A percentile compares a stretch with the other conserved stretches of the same genome.
Conservation (phyloP, 2,113 vertebrate genomes). For the Tragulus kanchil region DNA sequence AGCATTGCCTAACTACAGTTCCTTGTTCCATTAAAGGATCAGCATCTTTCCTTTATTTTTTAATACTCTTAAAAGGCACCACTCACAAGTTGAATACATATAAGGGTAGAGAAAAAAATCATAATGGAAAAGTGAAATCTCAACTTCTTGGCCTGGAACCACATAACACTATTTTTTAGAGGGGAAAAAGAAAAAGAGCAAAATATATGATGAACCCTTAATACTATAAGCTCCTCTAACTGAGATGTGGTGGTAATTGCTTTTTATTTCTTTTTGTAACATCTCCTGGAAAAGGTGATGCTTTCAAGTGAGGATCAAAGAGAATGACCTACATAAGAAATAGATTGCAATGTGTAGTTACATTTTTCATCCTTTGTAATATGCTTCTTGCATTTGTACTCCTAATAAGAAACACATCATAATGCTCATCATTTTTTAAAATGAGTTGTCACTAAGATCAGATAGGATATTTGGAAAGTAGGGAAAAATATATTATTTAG, state of each 20-base stretch:
- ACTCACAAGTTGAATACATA: background rate
- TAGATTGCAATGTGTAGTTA: constrained; percentile 63
- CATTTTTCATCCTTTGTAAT: constrained; percentile 79
- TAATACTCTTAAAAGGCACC: constrained; percentile 15
- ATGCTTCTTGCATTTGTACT: constrained; percentile 52
- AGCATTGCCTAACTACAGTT: background rate
- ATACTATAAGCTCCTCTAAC: constrained; percentile 70
- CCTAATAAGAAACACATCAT: constrained; percentile 66
- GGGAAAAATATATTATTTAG: constrained; percentile 29
- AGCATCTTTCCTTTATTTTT: constrained; percentile 60
- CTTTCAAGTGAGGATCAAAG: constrained; percentile 82
- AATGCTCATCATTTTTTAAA: constrained; percentile 70
- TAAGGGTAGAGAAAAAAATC: constrained; percentile 54
- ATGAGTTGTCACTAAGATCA: constrained; percentile 64
- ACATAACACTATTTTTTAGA: constrained; percentile 50
- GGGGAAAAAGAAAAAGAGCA: constrained; percentile 43
- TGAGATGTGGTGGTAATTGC: constrained; percentile 64
- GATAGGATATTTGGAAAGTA: constrained; percentile 31
- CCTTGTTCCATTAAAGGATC: background rate
- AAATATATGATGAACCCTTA: constrained; percentile 75
- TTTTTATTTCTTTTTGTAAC: constrained; percentile 59
- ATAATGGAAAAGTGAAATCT: constrained; percentile 64
- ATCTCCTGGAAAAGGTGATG: constrained; percentile 70
- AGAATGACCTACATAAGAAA: constrained; percentile 75
- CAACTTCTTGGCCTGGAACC: constrained; percentile 59